Evolutionary conservation across 2,888 invertebrate genomes (phyloP).

Genomic region (Apoda limacodes): DNA sequence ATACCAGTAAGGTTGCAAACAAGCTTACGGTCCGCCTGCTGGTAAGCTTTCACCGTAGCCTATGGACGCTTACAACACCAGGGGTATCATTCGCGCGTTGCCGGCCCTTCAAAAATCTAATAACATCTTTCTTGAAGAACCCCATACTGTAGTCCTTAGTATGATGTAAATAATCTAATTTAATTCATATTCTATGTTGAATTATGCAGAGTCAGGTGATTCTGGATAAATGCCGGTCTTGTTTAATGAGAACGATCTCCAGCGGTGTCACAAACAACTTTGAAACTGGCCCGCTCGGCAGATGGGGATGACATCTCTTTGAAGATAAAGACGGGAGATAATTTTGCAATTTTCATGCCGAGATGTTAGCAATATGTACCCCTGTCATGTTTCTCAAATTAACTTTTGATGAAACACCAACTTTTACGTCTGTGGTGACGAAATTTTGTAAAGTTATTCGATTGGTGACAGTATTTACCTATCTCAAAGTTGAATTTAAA

Average conservation of each 20-base stretch:
- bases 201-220: slow-evolving; percentile 38
- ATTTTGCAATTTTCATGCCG: slow-evolving; percentile 63
- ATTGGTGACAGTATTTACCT: no score
- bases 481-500: no score
- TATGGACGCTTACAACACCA: no score
- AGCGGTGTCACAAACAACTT: slow-evolving; percentile 55
- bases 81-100: no score
- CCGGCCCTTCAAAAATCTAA: no score
- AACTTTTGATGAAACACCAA: slow-evolving; percentile 50
- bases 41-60: no score
- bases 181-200: slow-evolving; percentile 34
- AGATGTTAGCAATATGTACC: slow-evolving; percentile 50
- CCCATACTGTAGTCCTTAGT: no score
- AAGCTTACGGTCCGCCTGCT: no score
- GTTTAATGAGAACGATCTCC: slow-evolving; percentile 49
- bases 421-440: slow-evolving; percentile 36
- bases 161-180: slow-evolving; percentile 24
- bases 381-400: slow-evolving; percentile 54
- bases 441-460: slow-evolving; percentile 22
- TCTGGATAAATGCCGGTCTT: slow-evolving; percentile 46
- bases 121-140: no score
- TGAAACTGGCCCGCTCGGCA: slow-evolving; percentile 52
- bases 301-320: slow-evolving; percentile 66
- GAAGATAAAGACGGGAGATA: slow-evolving; percentile 66
- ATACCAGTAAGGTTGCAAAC: no score